phyloP scores from a whole-genome alignment of 2,888 invertebrate genomes.

The Patella caerulea region DNA sequence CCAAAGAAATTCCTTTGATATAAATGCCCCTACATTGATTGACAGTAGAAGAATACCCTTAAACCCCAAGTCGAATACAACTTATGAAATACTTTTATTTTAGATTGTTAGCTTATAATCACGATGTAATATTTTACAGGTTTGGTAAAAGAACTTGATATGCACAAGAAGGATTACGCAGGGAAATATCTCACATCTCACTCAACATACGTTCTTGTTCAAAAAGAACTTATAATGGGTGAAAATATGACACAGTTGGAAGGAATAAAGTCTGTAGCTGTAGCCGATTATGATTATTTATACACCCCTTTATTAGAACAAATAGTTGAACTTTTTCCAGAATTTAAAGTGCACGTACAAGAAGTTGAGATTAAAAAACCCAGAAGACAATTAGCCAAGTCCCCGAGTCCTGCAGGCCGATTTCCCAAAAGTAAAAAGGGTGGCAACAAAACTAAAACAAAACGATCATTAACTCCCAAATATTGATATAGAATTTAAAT shows the following conservation, averaged over 20 bases:
- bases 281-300: slow-evolving; percentile 49
- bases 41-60: no score
- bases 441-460: neutral
- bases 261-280: slow-evolving; percentile 37
- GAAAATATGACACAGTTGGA: slow-evolving; percentile 27
- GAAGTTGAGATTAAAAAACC: slow-evolving; percentile 51
- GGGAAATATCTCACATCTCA: slow-evolving; percentile 66
- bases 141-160: slow-evolving; percentile 67
- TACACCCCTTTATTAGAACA: slow-evolving; percentile 66
- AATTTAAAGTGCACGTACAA: slow-evolving; percentile 60
- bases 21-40: no score
- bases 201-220: slow-evolving; percentile 67
- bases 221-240: slow-evolving; percentile 53
- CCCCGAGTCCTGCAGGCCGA: slow-evolving; percentile 65
- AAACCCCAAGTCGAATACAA: no score
- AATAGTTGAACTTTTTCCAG: slow-evolving; percentile 63
- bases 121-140: slow-evolving; percentile 47
- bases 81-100: no score
- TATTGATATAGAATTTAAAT: no score
- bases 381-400: slow-evolving; percentile 51
- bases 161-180: slow-evolving; percentile 66
- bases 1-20: no score
- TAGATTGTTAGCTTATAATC: no score
- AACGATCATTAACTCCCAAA: neutral
- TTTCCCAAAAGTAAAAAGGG: slow-evolving; percentile 23